Base-by-base conservation (phyloP, 1,140 invertebrate genomes). In the Mactra quadrangularis region DNA sequence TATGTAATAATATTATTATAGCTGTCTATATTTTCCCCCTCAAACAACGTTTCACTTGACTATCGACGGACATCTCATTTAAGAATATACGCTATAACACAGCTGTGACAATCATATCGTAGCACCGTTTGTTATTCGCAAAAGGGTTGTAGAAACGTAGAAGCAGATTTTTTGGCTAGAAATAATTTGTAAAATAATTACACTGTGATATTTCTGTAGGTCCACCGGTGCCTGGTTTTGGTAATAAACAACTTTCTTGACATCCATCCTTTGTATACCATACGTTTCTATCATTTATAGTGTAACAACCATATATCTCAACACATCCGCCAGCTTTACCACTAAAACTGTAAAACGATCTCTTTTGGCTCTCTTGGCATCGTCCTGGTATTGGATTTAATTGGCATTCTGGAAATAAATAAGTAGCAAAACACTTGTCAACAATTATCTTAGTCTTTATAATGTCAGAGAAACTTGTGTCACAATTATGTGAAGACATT, bases 281-380 rank as follows among this genome's bases (percentile, higher is more conserved):
- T 22, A 71, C 66, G 50, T 81, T 81, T 22, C 77, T 31, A 27
- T 81, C 77, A 33, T 71, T 81, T 19, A 81, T 71, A 17, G 77
- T 81, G 53, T 81, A 81, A 57, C 77, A 81, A 9, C 77, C 77
- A n/a, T 70, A 70, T 17, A 81, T 81, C 33, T 66, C 45, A 6
- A 81, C 77, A 71, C 77, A 81, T 3, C 64, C 66, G 0, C 64
- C 77, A 3, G 66, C 66, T 45, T 81, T 81, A 7, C 29, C 22
- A 15, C 60, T 66, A 25, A 71, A 81, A 9, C 47, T 81, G 50
- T 68, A 81, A 11, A 81, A 81, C 25, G 62, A 57, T 15, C 66
- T 38, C 47, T 59, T 57, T 33, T 81, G 47, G 52, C 25, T 59
- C 9, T 70, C 77, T 7, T n/a, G 64, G 29, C 77, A 81, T 19